phyloP scores from a whole-genome alignment of 2,113 vertebrate species.

The Tachysurus fulvidraco region DNA sequence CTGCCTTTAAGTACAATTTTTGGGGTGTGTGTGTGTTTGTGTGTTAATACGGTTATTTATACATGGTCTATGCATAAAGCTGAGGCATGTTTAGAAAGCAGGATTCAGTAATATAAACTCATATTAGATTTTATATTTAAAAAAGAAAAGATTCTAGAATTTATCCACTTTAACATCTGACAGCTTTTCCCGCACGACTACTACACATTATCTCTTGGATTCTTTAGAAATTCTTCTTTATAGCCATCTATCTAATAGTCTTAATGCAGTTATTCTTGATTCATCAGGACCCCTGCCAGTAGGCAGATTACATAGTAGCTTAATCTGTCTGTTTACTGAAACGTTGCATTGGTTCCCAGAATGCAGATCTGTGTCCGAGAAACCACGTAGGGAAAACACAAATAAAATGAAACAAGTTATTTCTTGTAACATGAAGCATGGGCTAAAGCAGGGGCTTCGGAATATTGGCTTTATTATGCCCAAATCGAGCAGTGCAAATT shows the following conservation, averaged over 20 bases:
- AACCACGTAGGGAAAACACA: not conserved
- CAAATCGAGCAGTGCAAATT: constrained; percentile 1
- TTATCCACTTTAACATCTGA: not conserved
- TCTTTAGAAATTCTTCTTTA: not conserved
- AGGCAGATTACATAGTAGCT: not conserved
- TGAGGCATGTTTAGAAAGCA: not conserved
- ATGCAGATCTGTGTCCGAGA: not conserved
- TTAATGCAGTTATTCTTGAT: not conserved
- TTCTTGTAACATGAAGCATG: not conserved
- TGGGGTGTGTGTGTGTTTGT: too few relatives aligned
- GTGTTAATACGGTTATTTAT: too few relatives aligned
- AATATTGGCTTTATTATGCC: constrained; percentile 14
- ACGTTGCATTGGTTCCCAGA: not conserved
- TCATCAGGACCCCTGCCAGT: not conserved
- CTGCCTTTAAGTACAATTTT: too few relatives aligned
- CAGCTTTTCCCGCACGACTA: not conserved
- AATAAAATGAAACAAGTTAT: not conserved
- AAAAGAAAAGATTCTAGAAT: not conserved
- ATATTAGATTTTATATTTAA: too few relatives aligned
- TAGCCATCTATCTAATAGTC: not conserved
- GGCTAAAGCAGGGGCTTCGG: not conserved
- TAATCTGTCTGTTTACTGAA: not conserved
- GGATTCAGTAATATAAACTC: not conserved
- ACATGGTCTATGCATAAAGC: not conserved
- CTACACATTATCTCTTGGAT: not conserved